Evolutionary conservation across 2,888 invertebrate species (phyloP), one percentile per base, ranked within the genome.

Genomic region (Limenitis camilla): DNA sequence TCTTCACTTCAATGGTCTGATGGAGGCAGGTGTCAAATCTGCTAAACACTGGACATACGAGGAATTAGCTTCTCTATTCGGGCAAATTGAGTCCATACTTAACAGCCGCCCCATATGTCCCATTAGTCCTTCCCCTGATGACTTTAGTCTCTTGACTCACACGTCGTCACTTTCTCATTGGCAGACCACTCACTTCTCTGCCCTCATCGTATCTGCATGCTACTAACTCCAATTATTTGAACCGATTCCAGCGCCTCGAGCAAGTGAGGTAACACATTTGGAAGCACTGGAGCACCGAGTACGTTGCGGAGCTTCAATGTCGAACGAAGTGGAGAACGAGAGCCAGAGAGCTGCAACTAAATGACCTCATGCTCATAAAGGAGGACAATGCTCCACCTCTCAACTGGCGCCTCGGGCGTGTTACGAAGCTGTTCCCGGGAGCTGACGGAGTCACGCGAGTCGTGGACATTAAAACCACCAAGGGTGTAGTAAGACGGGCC

Each of bases 271-370:
- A 58, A 30, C 43, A 53, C 7, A 59, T 59, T 33, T 59, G 61
- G 59, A 36, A 35, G 7, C 49, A 55, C 4, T 61, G 61, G 59
- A 36, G 40, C 1, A 49, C 40, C 6, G 53, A 60, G 41, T 58
- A 58, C 27, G 40, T 58, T 11, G 46, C 53, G 0, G 58, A 61
- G n/a, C 33, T 59, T 9, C 59, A 50, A 40, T 36, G 5, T 2
- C 33, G 49, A 9, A 49, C 49, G 1, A 58, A 58, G 32, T 58
- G 57, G 54, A 11, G 33, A 8, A n/a, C 19, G 7, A 35, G 30
- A 10, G n/a, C 28, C 19, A 10, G 44, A 11, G 32, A 32, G 11
- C 32, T 44, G 2, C 10, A 33, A 31, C 10, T 31, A 2, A 35
- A 35, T 5, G 44, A 45, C 19, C 28, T 45, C 9, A 35, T 45